A percentile compares a stretch with the other conserved stretches of the same genome.
Conservation (phyloP, 2,113 vertebrate genomes). For the Nothocercus nigrocapillus region DNA sequence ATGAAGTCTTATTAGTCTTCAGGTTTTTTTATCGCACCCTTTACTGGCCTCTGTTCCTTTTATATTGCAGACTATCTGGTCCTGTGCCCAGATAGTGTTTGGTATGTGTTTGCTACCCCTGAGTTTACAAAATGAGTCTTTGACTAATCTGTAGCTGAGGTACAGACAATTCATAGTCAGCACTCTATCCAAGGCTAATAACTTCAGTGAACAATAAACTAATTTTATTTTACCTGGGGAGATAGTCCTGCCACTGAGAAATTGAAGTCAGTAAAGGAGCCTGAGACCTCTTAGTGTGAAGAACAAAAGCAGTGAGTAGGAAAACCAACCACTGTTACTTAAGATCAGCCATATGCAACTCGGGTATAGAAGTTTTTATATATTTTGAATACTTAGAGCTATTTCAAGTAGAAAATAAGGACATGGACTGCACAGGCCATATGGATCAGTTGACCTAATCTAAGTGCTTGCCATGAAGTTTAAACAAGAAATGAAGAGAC, state of each 20-base stretch:
- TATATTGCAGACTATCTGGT: not conserved
- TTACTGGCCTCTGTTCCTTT: not conserved
- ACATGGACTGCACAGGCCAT: not conserved
- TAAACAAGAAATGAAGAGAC: not conserved
- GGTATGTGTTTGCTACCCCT: not conserved
- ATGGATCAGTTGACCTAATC: not conserved
- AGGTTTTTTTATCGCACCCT: not conserved
- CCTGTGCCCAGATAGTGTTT: not conserved
- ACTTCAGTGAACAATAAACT: too few species aligned
- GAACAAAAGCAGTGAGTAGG: not conserved
- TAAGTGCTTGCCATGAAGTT: not conserved
- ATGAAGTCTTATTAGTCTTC: not conserved
- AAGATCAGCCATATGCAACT: fast-evolving
- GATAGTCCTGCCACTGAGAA: not conserved
- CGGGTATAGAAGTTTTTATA: not conserved
- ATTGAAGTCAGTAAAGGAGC: not conserved
- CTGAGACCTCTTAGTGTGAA: not conserved
- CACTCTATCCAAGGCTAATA: not conserved
- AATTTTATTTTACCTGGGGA: not conserved
- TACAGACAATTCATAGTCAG: not conserved
- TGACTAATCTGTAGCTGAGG: not conserved
- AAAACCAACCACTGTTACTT: not conserved
- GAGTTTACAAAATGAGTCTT: not conserved
- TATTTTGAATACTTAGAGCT: not conserved
- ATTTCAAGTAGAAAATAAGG: not conserved